phyloP scores from a whole-genome alignment of 2,888 invertebrate species.

The Euproctis similis region DNA sequence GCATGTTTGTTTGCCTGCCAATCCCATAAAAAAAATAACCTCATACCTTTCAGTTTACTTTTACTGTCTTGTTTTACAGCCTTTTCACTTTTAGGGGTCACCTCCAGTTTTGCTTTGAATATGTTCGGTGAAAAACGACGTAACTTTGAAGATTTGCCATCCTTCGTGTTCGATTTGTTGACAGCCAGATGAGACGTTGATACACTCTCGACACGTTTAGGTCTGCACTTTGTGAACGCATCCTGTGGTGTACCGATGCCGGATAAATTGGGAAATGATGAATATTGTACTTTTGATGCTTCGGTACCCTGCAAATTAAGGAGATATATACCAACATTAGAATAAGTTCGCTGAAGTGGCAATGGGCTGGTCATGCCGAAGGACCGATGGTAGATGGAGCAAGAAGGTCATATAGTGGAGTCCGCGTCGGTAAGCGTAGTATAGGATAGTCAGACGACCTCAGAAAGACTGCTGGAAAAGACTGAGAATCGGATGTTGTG shows the following conservation, averaged over 20 bases:
- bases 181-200: slow-evolving; percentile 48
- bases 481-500: too few relatives aligned
- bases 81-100: slow-evolving; percentile 26
- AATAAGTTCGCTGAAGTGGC: too few relatives aligned
- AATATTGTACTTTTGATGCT: slow-evolving; percentile 47
- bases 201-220: slow-evolving; percentile 46
- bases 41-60: slow-evolving; percentile 46
- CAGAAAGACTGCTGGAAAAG: too few relatives aligned
- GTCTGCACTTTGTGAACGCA: slow-evolving; percentile 31
- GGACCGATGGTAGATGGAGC: too few relatives aligned
- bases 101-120: slow-evolving; percentile 40
- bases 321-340: too few relatives aligned
- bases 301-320: slow-evolving; percentile 46
- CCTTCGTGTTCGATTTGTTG: slow-evolving; percentile 30
- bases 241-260: slow-evolving; percentile 31
- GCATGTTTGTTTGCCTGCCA: too few relatives aligned
- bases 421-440: too few relatives aligned
- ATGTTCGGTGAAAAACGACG: slow-evolving; percentile 51
- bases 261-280: slow-evolving; percentile 60
- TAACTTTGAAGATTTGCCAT: slow-evolving; percentile 38
- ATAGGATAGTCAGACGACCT: too few relatives aligned
- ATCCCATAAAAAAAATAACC: too few relatives aligned
- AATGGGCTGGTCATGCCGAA: too few relatives aligned
- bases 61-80: slow-evolving; percentile 27
- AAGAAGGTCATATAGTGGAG: too few relatives aligned